phyloP scores from a whole-genome alignment of 2,797 vertebrate genomes.

The Naso thynnoides region DNA sequence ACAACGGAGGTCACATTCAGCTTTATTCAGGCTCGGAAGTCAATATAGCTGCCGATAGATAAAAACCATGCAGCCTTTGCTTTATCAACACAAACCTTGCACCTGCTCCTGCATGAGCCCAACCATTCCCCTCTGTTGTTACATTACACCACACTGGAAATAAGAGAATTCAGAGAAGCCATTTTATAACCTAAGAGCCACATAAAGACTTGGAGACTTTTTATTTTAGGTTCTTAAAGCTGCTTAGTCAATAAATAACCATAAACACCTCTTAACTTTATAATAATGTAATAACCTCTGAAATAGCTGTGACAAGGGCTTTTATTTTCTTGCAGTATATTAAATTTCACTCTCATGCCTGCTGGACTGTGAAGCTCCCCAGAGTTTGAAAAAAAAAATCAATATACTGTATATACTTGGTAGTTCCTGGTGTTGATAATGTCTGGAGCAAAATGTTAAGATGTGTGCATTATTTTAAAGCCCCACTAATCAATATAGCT shows the following conservation, averaged over 20 bases:
- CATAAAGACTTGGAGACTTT: slow-evolving; percentile 8
- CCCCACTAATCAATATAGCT: slow-evolving; percentile 13
- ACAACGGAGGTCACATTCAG: slow-evolving; percentile 8
- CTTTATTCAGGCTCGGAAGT: slow-evolving; percentile 1
- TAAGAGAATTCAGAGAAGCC: slow-evolving; percentile 15
- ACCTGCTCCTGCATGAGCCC: slow-evolving; percentile 65
- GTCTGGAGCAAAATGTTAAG: slow-evolving; percentile 26
- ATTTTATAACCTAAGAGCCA: slow-evolving; percentile 13
- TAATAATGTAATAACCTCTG: slow-evolving; percentile 13
- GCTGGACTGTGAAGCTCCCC: slow-evolving; percentile 14
- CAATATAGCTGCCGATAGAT: not conserved
- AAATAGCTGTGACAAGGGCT: not conserved
- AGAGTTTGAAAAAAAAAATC: slow-evolving; percentile 37
- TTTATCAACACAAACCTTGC: slow-evolving; percentile 84
- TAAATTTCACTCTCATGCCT: not conserved
- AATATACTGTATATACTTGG: slow-evolving; percentile 13
- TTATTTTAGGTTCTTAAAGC: slow-evolving; percentile 26
- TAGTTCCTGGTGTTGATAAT: slow-evolving; percentile 25
- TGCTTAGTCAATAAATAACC: slow-evolving; percentile 18
- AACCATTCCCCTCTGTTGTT: not conserved
- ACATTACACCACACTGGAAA: slow-evolving; percentile 4
- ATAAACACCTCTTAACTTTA: slow-evolving; percentile 33
- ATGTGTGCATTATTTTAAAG: slow-evolving; percentile 28
- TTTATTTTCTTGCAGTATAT: not conserved
- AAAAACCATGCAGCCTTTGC: not conserved